phyloP scores from a whole-genome alignment of 2,113 vertebrate species.

The Eudyptes chrysolophus region DNA sequence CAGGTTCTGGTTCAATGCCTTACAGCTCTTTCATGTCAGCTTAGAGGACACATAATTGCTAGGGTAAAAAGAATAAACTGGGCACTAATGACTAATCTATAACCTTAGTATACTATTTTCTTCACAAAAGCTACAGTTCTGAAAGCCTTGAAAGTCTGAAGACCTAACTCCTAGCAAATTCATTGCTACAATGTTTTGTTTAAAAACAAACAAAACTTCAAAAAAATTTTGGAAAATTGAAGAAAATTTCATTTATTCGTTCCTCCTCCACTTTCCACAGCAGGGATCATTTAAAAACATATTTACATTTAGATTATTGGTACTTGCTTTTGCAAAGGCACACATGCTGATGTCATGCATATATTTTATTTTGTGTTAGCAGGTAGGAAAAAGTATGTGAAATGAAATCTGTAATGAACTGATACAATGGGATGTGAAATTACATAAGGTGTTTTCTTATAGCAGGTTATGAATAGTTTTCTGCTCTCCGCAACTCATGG shows the following conservation, averaged over 20 bases:
- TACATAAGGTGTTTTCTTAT: constrained; percentile 48
- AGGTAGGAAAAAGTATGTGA: constrained; percentile 39
- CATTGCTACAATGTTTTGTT: not conserved
- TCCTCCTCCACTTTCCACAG: not conserved
- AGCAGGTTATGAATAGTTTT: constrained; percentile 62
- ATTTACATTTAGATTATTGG: not conserved
- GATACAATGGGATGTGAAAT: constrained; percentile 56
- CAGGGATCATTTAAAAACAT: not conserved
- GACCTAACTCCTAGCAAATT: not conserved
- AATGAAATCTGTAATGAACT: constrained; percentile 12
- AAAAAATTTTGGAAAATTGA: not conserved
- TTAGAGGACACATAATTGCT: not conserved
- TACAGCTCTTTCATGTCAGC: not conserved
- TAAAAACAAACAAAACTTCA: not conserved
- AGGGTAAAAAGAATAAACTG: not conserved
- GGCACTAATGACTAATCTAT: not conserved
- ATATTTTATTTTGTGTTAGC: constrained; percentile 53
- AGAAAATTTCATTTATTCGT: not conserved
- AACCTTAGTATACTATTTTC: not conserved
- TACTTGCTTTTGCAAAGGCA: constrained; percentile 32
- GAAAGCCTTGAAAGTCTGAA: not conserved
- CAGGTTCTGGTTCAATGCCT: not conserved
- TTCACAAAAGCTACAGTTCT: not conserved
- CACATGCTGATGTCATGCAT: constrained; percentile 51
- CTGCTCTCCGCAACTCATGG: constrained; percentile 15